phyloP scores from a whole-genome alignment of 1,140 invertebrate genomes.

The Euura saliciscinereae region DNA sequence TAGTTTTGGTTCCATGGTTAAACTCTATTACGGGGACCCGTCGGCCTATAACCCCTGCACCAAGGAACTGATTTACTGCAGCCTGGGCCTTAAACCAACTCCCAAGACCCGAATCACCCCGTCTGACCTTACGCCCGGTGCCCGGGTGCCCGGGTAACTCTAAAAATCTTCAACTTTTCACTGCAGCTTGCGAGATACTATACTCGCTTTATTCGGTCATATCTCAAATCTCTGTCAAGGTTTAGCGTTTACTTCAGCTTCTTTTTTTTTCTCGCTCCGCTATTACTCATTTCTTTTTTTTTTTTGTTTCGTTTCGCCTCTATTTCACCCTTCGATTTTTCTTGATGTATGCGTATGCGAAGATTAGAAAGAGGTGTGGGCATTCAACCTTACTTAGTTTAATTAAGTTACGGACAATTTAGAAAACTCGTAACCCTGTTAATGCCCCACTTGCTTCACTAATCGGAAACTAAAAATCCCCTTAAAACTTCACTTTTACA shows the following conservation, averaged over 20 bases:
- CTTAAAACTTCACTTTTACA: too few species aligned
- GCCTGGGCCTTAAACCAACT: too few species aligned
- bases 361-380: not conserved
- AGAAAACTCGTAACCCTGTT: not conserved
- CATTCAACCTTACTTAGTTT: too few species aligned
- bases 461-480: not conserved
- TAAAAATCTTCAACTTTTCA: too few species aligned
- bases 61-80: not conserved
- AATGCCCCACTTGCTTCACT: slow-evolving; percentile 2
- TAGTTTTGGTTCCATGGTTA: too few species aligned
- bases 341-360: not conserved
- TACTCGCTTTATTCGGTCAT: too few species aligned
- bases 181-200: too few species aligned
- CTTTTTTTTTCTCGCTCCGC: not conserved
- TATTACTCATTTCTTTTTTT: not conserved
- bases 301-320: not conserved
- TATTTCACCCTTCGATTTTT: not conserved
- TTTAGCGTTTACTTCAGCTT: not conserved
- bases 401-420: not conserved
- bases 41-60: not conserved
- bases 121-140: not conserved
- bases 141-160: too few species aligned
- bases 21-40: not conserved
- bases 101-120: not conserved
- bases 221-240: too few species aligned